Evolutionary conservation across 2,888 invertebrate species (phyloP).

Genomic region (Ochropleura leucogaster): DNA sequence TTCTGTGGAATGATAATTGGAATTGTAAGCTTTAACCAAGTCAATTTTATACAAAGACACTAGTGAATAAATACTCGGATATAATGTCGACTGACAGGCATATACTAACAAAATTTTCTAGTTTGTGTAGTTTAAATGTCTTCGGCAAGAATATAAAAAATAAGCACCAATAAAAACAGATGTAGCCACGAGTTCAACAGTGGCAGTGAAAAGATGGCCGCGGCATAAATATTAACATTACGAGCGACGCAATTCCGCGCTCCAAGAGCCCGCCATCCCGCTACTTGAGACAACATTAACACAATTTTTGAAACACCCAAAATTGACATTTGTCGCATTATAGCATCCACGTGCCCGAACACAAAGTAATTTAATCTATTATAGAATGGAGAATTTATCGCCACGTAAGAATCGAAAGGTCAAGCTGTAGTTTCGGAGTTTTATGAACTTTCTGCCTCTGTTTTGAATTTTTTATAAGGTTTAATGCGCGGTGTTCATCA

Average conservation of each 20-base stretch:
- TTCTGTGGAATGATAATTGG: slow-evolving; percentile 53
- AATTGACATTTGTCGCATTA: slow-evolving; percentile 58
- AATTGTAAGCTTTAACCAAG: slow-evolving; percentile 33
- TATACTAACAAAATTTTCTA: slow-evolving; percentile 25
- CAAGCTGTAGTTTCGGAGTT: slow-evolving; percentile 49
- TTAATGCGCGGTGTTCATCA: slow-evolving; percentile 38
- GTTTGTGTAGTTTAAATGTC: slow-evolving; percentile 37
- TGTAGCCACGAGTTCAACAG: slow-evolving; percentile 55
- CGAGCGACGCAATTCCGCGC: slow-evolving; percentile 39
- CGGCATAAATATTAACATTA: slow-evolving; percentile 69
- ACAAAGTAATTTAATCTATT: slow-evolving; percentile 55
- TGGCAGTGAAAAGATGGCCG: slow-evolving; percentile 61
- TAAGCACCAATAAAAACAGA: slow-evolving; percentile 58
- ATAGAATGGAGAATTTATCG: slow-evolving; percentile 54
- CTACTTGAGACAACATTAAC: slow-evolving; percentile 65
- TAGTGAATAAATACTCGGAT: slow-evolving; percentile 33
- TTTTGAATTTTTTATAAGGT: slow-evolving; percentile 54
- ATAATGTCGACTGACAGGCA: slow-evolving; percentile 21
- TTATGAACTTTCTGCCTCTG: slow-evolving; percentile 54
- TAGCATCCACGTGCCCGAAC: slow-evolving; percentile 60
- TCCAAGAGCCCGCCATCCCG: slow-evolving; percentile 24
- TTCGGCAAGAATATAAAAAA: slow-evolving; percentile 46
- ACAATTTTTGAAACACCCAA: slow-evolving; percentile 62
- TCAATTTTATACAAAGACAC: slow-evolving; percentile 23
- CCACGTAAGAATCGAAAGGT: slow-evolving; percentile 47